Percentiles rank a stretch among this genome's conserved stretches.
phyloP scores from a whole-genome alignment of 2,888 invertebrate species.

The Leptothorax acervorum region DNA sequence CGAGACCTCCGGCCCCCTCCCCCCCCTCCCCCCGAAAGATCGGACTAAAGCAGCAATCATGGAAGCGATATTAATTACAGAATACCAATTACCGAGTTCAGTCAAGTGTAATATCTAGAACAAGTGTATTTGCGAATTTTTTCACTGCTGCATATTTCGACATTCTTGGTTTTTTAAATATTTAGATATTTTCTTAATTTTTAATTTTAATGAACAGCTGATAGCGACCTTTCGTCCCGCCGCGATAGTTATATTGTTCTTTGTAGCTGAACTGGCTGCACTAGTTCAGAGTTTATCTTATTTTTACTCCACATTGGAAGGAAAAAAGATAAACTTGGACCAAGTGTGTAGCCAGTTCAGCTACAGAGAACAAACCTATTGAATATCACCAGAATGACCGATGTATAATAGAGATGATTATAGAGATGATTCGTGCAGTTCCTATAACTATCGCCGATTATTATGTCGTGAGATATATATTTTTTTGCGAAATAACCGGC shows the following conservation, averaged over 20 bases:
- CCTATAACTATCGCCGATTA: neutral
- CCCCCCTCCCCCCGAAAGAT: neutral
- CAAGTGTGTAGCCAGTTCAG: too few species aligned
- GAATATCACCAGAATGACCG: neutral
- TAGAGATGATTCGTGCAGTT: neutral
- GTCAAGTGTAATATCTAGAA: neutral
- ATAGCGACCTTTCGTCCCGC: neutral
- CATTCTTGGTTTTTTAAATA: neutral
- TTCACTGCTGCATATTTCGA: neutral
- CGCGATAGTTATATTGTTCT: neutral
- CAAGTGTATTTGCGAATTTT: too few species aligned
- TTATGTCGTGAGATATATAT: too few species aligned
- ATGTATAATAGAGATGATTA: too few species aligned
- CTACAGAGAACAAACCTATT: too few species aligned
- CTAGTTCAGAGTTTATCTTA: too few species aligned
- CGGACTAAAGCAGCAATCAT: neutral
- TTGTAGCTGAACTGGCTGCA: too few species aligned
- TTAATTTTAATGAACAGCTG: neutral
- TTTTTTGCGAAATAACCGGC: slow-evolving; percentile 3
- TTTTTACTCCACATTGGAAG: too few species aligned
- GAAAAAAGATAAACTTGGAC: too few species aligned
- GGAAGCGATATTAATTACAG: slow-evolving; percentile 9
- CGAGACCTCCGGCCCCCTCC: neutral
- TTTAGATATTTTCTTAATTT: neutral
- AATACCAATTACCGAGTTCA: neutral